Conservation (phyloP, 2,797 vertebrate species). For the Cichlasoma orientale region DNA sequence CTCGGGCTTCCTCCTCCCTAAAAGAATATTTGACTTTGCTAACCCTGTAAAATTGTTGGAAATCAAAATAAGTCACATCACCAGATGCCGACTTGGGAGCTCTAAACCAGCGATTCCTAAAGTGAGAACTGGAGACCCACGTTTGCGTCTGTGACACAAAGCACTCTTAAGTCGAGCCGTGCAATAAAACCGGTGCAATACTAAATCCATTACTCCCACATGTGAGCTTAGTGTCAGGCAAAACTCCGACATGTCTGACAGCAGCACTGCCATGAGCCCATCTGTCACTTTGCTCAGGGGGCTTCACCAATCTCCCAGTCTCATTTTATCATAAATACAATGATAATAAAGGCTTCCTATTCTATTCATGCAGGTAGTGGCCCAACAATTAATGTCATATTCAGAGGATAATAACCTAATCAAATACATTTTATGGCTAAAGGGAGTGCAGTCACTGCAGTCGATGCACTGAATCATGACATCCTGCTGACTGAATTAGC, state of each 20-base stretch:
- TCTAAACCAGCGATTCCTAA: conserved; percentile 7
- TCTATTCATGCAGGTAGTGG: not conserved
- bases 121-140: not conserved
- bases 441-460: not conserved
- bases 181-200: not conserved
- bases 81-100: not conserved
- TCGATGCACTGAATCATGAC: no score
- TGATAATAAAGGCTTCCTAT: not conserved
- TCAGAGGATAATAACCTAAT: not conserved
- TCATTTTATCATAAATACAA: not conserved
- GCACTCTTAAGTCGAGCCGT: not conserved
- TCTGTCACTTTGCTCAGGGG: not conserved
- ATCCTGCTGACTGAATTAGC: no score
- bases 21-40: not conserved
- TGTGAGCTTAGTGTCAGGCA: not conserved
- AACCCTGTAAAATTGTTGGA: not conserved
- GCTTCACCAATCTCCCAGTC: not conserved
- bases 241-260: conserved; percentile 11
- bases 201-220: conserved; percentile 1
- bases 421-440: not conserved
- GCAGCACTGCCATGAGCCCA: not conserved
- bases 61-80: not conserved
- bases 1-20: no score
- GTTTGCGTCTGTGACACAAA: not conserved
- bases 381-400: not conserved